A percentile compares a stretch with the other conserved stretches of the same genome.
These are phyloP conservation scores for Sinocyclocheilus anshuiensis DNA, from an alignment of 2,113 vertebrate genomes.

Conservation along the genomic window DNA sequence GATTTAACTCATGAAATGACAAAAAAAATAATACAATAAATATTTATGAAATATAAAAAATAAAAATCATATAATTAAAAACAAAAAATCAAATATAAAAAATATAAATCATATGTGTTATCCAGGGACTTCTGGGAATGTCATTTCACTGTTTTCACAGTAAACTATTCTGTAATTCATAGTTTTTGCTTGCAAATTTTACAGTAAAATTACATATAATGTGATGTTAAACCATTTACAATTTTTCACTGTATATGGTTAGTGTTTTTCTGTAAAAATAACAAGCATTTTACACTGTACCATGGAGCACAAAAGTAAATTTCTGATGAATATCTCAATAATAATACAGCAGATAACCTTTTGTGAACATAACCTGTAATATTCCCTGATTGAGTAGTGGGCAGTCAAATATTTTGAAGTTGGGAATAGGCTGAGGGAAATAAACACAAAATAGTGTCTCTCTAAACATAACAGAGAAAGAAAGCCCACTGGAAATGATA, in stretches of 20 bases:
- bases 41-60: too few relatives aligned
- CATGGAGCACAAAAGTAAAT: too few relatives aligned
- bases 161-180: neutral
- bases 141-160: too few relatives aligned
- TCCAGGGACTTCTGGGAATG: too few relatives aligned
- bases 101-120: too few relatives aligned
- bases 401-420: neutral
- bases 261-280: too few relatives aligned
- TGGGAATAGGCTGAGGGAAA: constrained; percentile 32
- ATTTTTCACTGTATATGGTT: neutral
- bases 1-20: too few relatives aligned
- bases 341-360: neutral
- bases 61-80: too few relatives aligned
- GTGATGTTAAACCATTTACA: neutral
- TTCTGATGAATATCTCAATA: too few relatives aligned
- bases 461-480: neutral
- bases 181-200: neutral
- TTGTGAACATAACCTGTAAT: neutral
- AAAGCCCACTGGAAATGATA: neutral
- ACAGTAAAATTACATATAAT: neutral
- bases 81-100: too few relatives aligned
- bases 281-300: too few relatives aligned
- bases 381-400: neutral
- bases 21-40: too few relatives aligned
- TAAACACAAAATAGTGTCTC: constrained; percentile 34